Percentiles rank a stretch among this genome's conserved stretches.
phyloP scores from a whole-genome alignment of 2,113 vertebrate genomes.

The Suncus etruscus region DNA sequence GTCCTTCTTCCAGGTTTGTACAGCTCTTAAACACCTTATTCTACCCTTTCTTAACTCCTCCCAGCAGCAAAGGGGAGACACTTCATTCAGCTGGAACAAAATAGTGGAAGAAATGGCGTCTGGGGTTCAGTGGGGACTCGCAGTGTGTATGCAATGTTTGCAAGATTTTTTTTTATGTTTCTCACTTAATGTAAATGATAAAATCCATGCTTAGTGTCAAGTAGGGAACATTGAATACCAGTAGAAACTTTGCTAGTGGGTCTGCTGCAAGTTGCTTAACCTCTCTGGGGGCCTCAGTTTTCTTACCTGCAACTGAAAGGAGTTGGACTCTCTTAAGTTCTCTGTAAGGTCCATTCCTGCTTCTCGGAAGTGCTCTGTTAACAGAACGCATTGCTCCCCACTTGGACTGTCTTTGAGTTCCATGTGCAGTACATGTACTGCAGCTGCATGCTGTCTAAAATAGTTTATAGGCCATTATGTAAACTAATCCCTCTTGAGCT shows the following conservation, averaged over 20 bases:
- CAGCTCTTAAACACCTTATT: conserved; percentile 83
- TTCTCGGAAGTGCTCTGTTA: conserved; percentile 78
- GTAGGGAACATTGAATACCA: conserved; percentile 71
- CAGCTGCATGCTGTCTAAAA: conserved; percentile 82
- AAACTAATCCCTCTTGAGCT: conserved; percentile 75
- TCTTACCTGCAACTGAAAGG: conserved; percentile 74
- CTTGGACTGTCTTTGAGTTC: conserved; percentile 79
- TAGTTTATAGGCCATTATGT: conserved; percentile 66
- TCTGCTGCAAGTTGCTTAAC: conserved; percentile 77
- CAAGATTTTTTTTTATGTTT: conserved; percentile 84
- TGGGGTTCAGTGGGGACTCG: conserved; percentile 86
- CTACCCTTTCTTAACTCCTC: conserved; percentile 83
- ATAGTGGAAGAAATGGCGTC: conserved; percentile 87
- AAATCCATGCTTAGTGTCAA: conserved; percentile 76
- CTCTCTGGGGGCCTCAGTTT: conserved; percentile 75
- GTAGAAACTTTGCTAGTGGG: conserved; percentile 75
- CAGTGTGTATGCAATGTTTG: conserved; percentile 86
- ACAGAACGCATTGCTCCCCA: conserved; percentile 81
- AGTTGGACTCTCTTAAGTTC: conserved; percentile 78
- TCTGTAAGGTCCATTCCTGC: conserved; percentile 79
- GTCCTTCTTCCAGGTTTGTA: conserved; percentile 89
- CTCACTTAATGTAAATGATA: conserved; percentile 79
- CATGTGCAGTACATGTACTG: conserved; percentile 74
- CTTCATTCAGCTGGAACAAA: conserved; percentile 86
- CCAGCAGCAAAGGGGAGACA: conserved; percentile 85